Conservation (phyloP, 2,797 vertebrate genomes). For the Chelon auratus region DNA sequence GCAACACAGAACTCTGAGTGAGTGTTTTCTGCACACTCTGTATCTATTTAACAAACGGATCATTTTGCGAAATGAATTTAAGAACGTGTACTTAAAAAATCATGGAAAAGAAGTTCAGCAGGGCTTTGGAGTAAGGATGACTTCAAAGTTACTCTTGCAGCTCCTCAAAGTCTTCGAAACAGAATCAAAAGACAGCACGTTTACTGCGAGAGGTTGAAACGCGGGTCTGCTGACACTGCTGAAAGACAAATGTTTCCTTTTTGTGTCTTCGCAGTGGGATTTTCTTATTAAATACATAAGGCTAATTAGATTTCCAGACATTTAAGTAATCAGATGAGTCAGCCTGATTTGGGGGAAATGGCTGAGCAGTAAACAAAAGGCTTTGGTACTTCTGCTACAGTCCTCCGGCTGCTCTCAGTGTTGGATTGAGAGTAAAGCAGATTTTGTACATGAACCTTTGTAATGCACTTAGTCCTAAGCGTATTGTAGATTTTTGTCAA, state of each 20-base stretch:
- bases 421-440: constrained; percentile 35
- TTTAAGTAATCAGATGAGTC: constrained; percentile 56
- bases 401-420: constrained; percentile 15
- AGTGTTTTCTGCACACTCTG: neutral
- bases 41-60: neutral
- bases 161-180: neutral
- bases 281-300: constrained; percentile 33
- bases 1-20: neutral
- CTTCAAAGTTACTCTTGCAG: neutral
- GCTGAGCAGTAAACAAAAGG: constrained; percentile 40
- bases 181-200: neutral
- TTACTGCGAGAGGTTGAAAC: constrained; percentile 1
- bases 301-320: constrained; percentile 50
- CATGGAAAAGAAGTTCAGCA: no score
- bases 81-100: no score
- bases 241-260: constrained; percentile 3
- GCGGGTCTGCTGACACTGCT: neutral
- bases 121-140: neutral
- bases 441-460: constrained; percentile 38
- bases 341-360: constrained; percentile 45
- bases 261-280: constrained; percentile 15
- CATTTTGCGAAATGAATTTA: neutral
- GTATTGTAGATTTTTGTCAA: neutral
- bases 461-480: constrained; percentile 3
- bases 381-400: constrained; percentile 22